A percentile compares a stretch with the other conserved stretches of the same genome.
Evolutionary conservation across 30 jellyfish, hydroid and myxozoan genomes (phyloP).

Genomic region (Aurelia coerulea): DNA sequence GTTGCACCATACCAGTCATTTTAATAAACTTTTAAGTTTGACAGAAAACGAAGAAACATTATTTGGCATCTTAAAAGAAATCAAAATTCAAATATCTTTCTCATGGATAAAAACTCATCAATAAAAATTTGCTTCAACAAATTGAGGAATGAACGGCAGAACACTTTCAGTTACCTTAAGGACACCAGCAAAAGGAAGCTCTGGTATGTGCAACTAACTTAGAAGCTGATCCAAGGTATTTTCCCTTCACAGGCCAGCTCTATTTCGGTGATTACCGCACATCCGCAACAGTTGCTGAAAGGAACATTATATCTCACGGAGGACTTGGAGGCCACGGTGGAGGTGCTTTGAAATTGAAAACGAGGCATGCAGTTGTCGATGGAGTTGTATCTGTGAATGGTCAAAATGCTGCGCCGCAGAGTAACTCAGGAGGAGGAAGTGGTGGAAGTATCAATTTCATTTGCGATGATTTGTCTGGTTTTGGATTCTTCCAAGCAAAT

Average conservation of each 20-base stretch:
- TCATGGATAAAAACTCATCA: no score
- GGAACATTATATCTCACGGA: slow-evolving; percentile 34
- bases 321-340: slow-evolving; percentile 81
- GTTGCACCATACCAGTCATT: no score
- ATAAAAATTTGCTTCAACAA: no score
- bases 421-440: slow-evolving; percentile 67
- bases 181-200: no score
- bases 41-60: no score
- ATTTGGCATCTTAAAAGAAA: no score
- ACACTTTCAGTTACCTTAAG: no score
- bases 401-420: slow-evolving; percentile 52
- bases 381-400: slow-evolving; percentile 58
- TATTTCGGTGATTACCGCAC: slow-evolving; percentile 46
- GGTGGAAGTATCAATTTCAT: slow-evolving; percentile 56
- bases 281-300: slow-evolving; percentile 21
- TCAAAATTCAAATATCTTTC: no score
- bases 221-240: neutral
- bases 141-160: no score
- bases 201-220: no score
- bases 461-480: slow-evolving; percentile 63
- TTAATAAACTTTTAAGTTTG: no score
- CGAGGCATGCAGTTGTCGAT: slow-evolving; percentile 69
- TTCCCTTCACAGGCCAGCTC: slow-evolving; percentile 25
- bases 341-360: slow-evolving; percentile 45
- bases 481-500: slow-evolving; percentile 52